Percentiles rank a stretch among this genome's conserved stretches.
Conservation (phyloP, 2,888 invertebrate genomes). For the Pseudococcus viburni region DNA sequence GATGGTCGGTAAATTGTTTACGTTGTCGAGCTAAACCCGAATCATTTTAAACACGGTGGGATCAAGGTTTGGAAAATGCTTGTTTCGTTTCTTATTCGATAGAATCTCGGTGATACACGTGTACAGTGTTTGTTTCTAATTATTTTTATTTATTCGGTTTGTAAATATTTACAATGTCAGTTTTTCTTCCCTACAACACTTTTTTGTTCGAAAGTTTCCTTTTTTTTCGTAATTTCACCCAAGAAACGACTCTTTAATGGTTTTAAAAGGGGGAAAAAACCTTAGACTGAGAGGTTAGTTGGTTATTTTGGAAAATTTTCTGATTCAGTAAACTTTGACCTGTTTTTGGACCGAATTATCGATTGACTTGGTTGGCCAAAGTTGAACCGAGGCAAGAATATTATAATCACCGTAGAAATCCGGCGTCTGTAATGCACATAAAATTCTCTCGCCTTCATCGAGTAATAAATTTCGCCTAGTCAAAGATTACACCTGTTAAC, state of each 20-base stretch:
- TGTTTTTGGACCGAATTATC: slow-evolving; percentile 20
- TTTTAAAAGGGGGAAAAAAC: neutral
- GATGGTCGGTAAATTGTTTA: neutral
- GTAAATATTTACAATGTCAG: neutral
- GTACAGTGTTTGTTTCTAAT: neutral
- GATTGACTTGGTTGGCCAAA: neutral
- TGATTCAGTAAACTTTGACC: neutral
- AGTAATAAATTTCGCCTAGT: slow-evolving; percentile 5
- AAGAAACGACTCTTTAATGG: too few species aligned
- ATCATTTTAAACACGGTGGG: neutral
- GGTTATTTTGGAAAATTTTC: neutral
- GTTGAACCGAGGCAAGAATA: neutral
- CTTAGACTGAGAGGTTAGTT: neutral
- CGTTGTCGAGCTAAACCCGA: neutral
- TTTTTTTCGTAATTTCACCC: neutral
- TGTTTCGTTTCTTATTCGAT: neutral
- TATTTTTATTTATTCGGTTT: slow-evolving; percentile 14
- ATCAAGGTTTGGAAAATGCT: neutral
- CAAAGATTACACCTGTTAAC: slow-evolving; percentile 38
- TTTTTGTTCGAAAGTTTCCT: neutral
- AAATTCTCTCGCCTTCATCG: neutral
- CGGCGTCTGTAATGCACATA: neutral
- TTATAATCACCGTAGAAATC: neutral
- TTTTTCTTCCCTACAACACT: neutral
- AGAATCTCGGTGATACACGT: neutral